Conservation (phyloP, 2,113 vertebrate genomes). For the Neolamprologus brichardi region DNA sequence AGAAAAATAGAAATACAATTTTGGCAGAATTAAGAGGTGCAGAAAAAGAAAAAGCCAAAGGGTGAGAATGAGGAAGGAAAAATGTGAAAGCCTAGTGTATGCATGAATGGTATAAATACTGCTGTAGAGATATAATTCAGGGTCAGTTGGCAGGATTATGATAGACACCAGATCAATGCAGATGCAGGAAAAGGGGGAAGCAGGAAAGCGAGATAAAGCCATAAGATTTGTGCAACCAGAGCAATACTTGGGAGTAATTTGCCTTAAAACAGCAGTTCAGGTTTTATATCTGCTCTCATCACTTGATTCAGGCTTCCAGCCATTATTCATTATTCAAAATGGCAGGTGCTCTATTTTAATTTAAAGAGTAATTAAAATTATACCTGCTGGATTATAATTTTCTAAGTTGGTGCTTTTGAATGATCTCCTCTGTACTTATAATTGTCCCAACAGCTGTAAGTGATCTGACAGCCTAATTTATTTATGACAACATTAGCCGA, state of each 20-base stretch:
- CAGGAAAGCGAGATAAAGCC: neutral
- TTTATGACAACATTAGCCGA: conserved; percentile 23
- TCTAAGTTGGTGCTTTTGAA: neutral
- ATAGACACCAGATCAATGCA: conserved; percentile 1
- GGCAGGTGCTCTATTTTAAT: conserved; percentile 2
- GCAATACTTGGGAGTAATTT: neutral
- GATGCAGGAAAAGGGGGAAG: neutral
- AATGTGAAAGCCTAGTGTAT: neutral
- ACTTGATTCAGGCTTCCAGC: neutral
- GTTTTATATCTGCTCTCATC: neutral
- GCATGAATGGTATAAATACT: neutral
- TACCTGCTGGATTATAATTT: neutral
- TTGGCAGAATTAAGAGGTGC: neutral
- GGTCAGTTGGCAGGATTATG: conserved; percentile 1
- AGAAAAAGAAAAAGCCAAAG: neutral
- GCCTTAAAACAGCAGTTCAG: neutral
- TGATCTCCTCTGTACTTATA: neutral
- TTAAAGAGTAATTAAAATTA: conserved; percentile 20
- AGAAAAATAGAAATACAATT: neutral
- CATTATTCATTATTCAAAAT: conserved; percentile 19
- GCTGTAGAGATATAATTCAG: neutral
- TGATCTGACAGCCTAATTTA: conserved; percentile 46
- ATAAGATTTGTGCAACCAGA: neutral
- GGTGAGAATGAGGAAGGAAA: neutral
- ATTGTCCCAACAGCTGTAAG: neutral